Evolutionary conservation across 1,140 invertebrate species (phyloP).

Genomic region (Sinonovacula constricta): DNA sequence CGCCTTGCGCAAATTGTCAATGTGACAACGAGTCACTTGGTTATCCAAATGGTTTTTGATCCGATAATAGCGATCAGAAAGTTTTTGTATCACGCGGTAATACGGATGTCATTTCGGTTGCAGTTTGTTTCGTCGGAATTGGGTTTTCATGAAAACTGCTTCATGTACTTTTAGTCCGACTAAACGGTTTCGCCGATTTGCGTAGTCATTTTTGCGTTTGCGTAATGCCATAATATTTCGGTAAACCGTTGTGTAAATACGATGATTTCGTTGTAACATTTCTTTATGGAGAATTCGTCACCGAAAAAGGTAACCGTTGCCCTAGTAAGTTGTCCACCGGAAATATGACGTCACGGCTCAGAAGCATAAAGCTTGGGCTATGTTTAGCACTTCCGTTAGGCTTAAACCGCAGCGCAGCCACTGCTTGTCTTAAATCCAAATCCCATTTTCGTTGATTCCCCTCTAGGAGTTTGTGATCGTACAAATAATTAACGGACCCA

Average conservation of each 20-base stretch:
- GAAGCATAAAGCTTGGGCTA: not conserved
- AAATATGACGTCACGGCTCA: not conserved
- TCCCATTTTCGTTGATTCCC: conserved; percentile 1
- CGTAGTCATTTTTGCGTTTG: not conserved
- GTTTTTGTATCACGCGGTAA: not conserved
- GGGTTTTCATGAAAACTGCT: not conserved
- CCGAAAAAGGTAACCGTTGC: not conserved
- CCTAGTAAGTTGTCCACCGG: not conserved
- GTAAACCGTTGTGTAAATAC: not conserved
- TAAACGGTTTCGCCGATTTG: not conserved
- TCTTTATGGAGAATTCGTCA: not conserved
- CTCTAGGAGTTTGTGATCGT: conserved; percentile 25
- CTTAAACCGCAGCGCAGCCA: not conserved
- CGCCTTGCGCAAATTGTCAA: not conserved
- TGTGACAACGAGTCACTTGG: not conserved
- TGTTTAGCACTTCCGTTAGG: not conserved
- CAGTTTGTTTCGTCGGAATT: not conserved
- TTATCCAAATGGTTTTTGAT: not conserved
- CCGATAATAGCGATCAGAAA: not conserved
- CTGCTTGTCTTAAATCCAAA: not conserved
- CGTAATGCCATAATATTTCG: not conserved
- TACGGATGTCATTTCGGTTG: not conserved
- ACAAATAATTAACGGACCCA: conserved; percentile 37
- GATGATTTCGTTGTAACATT: not conserved
- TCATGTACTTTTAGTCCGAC: not conserved